phyloP scores from a whole-genome alignment of 1,140 invertebrate species.

The roundworm (Caenorhabditis elegans) region DNA sequence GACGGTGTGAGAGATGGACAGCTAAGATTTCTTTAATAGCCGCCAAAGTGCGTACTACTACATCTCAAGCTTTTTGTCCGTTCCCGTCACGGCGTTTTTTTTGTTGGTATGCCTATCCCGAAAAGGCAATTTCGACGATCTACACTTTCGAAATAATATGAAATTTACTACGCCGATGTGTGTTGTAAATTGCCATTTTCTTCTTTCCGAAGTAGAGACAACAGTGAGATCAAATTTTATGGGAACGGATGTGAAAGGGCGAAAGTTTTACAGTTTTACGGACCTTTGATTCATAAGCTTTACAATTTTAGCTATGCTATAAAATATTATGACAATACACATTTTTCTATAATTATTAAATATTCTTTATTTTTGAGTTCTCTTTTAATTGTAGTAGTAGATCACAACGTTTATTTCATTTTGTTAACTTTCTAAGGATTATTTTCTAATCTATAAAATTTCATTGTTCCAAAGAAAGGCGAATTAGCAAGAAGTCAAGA shows the following conservation, averaged over 20 bases:
- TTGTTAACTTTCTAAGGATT: too few relatives aligned
- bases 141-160: not conserved
- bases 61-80: conserved; percentile 21
- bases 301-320: too few relatives aligned
- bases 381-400: too few relatives aligned
- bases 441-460: not conserved
- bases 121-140: not conserved
- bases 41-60: conserved; percentile 27
- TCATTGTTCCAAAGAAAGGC: conserved; percentile 1
- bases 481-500: too few relatives aligned
- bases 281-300: not conserved
- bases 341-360: too few relatives aligned
- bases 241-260: conserved; percentile 5
- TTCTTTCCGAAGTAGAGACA: conserved; percentile 6
- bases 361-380: too few relatives aligned
- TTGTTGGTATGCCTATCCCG: not conserved
- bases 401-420: too few relatives aligned
- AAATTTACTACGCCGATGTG: conserved; percentile 25
- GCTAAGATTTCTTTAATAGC: conserved; percentile 24
- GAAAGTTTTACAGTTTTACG: conserved; percentile 30
- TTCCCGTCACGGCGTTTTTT: conserved; percentile 5
- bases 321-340: too few relatives aligned
- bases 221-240: conserved; percentile 24
- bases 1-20: conserved; percentile 3
- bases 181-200: conserved; percentile 30